Evolutionary conservation across 2,797 vertebrate genomes (phyloP).

Genomic region (Rallus crepitans): DNA sequence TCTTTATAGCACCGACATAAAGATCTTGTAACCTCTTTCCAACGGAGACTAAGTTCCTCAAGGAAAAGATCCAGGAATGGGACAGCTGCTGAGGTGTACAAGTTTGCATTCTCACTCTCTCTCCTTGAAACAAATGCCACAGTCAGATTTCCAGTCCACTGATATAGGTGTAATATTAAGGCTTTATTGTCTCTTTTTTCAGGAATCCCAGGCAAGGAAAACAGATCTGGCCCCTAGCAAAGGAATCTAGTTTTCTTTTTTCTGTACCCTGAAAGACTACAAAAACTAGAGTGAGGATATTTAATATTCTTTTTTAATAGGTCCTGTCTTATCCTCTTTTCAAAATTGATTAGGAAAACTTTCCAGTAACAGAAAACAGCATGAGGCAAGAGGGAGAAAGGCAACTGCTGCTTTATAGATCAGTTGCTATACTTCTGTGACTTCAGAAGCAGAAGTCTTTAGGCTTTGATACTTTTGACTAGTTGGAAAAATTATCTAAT

Average conservation of each 20-base stretch:
- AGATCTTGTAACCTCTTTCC: neutral
- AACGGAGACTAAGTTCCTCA: neutral
- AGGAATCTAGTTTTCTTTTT: neutral
- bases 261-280: neutral
- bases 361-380: neutral
- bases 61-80: neutral
- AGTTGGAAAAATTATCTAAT: neutral
- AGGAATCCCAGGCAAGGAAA: neutral
- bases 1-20: neutral
- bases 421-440: neutral
- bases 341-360: slow-evolving; percentile 25
- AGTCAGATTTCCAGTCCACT: neutral
- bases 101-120: neutral
- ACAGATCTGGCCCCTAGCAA: neutral
- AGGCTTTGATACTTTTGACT: neutral
- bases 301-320: neutral
- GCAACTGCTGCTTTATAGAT: neutral
- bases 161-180: neutral
- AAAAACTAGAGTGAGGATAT: neutral
- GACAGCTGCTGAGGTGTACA: neutral
- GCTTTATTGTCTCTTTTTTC: neutral
- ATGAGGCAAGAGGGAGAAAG: neutral
- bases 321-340: neutral
- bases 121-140: neutral
- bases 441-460: neutral